phyloP scores from a whole-genome alignment of 2,888 invertebrate genomes.

The Frankliniella fusca region DNA sequence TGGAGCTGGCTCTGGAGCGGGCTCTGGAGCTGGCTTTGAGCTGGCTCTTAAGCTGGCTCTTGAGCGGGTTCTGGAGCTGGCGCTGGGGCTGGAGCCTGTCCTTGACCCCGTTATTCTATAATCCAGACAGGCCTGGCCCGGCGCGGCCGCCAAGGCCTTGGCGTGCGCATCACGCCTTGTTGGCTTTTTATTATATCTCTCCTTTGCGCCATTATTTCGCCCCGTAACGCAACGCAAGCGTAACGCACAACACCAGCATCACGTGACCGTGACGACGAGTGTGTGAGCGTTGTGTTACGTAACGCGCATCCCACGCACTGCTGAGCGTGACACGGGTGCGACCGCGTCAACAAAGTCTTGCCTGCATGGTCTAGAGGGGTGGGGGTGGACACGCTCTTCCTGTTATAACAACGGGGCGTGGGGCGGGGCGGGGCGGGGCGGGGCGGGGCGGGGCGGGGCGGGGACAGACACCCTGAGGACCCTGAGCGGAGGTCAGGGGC shows the following conservation, averaged over 20 bases:
- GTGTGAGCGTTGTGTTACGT: neutral
- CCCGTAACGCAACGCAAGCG: neutral
- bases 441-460: neutral
- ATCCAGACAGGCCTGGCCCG: neutral
- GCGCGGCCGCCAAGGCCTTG: neutral
- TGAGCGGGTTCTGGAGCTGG: neutral
- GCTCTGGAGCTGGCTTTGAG: neutral
- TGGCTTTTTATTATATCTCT: neutral
- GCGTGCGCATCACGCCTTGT: neutral
- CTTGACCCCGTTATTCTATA: neutral
- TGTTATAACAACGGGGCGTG: neutral
- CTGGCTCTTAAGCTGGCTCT: neutral
- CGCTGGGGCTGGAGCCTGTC: neutral
- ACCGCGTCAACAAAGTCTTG: neutral
- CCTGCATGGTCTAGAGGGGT: neutral
- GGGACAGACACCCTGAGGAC: neutral
- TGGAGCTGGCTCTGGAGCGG: no score
- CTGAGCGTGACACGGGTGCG: conserved; percentile 9
- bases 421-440: neutral
- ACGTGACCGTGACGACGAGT: neutral
- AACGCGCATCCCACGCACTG: conserved; percentile 17
- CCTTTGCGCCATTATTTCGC: neutral
- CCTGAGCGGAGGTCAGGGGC: neutral
- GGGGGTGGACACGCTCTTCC: no score
- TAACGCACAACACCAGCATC: neutral